These are phyloP conservation scores for Mixornis gularis DNA, from an alignment of 2,113 vertebrate species.

Conservation along the genomic window DNA sequence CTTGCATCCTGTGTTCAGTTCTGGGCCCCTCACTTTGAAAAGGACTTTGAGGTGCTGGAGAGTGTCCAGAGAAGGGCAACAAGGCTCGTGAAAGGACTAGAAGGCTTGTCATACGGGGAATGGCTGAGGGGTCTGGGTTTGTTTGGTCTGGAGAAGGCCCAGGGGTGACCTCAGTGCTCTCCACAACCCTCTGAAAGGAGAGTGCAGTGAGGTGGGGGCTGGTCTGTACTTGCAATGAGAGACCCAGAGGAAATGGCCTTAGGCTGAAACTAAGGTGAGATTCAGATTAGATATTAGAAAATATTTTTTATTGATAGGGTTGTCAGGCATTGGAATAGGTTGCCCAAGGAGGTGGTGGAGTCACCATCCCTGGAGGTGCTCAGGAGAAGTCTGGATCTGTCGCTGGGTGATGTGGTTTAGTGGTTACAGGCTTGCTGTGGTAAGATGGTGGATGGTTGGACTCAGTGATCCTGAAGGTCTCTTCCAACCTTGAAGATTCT, in stretches of 20 bases:
- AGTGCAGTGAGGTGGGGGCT: not conserved
- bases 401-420: accelerated
- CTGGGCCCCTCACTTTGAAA: not conserved
- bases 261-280: not conserved
- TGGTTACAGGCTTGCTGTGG: not conserved
- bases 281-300: not conserved
- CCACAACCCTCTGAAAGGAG: not conserved
- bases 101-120: accelerated
- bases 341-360: not conserved
- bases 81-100: accelerated
- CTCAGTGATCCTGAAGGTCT: not conserved
- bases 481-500: not conserved
- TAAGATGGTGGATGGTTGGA: not conserved
- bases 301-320: not conserved
- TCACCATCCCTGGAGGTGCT: not conserved
- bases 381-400: not conserved
- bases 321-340: not conserved
- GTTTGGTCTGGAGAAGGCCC: not conserved
- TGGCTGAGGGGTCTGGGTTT: not conserved
- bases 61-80: not conserved
- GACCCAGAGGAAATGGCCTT: not conserved
- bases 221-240: not conserved
- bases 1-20: not conserved
- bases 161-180: accelerated
- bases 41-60: not conserved